These are phyloP conservation scores for Lycopodina hypogea DNA, from an alignment of 37 sponge, comb jelly and placozoan species.

Conservation along the genomic window DNA sequence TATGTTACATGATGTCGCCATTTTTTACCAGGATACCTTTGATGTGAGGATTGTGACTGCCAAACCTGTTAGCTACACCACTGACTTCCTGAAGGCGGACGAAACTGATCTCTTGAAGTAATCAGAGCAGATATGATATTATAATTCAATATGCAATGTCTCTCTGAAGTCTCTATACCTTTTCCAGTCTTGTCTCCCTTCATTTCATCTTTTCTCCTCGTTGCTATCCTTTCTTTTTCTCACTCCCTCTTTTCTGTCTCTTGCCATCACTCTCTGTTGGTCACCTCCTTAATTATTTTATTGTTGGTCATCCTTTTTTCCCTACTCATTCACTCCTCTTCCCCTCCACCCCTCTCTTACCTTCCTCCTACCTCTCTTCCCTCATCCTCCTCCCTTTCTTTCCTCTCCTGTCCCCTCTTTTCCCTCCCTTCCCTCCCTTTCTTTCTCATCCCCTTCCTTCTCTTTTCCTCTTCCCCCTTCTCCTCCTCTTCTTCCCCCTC, in stretches of 20 bases:
- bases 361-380: no score
- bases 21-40: conserved; percentile 81
- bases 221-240: neutral
- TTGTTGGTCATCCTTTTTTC: no score
- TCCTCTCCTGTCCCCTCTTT: no score
- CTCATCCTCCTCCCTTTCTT: neutral
- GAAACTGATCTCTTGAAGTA: conserved; percentile 83
- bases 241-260: neutral
- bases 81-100: conserved; percentile 73
- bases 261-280: no score
- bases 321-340: no score
- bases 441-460: no score
- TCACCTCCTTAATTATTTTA: no score
- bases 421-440: neutral
- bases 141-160: neutral
- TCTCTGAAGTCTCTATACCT: neutral
- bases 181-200: neutral
- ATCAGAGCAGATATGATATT: neutral
- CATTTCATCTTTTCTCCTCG: neutral
- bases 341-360: no score
- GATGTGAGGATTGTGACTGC: conserved; percentile 86
- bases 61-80: conserved; percentile 74
- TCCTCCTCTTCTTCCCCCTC: no score
- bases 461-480: no score
- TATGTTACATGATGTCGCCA: no score